Evolutionary conservation across 2,113 vertebrate genomes (phyloP).

Genomic region (Apteryx owenii): DNA sequence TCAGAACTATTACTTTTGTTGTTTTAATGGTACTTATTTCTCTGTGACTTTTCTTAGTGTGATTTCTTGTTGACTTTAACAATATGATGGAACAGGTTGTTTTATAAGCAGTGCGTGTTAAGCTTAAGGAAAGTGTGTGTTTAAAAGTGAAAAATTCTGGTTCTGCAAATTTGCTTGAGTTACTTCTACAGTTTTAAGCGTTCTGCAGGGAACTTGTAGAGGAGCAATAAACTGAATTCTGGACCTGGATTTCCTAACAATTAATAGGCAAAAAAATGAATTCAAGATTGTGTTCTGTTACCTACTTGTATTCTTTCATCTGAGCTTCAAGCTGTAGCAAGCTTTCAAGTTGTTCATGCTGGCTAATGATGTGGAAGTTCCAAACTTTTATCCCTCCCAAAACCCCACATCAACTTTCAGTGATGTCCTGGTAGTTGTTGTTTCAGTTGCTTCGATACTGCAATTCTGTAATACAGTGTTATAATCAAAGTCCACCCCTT

Average conservation of each 20-base stretch:
- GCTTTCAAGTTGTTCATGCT: background rate
- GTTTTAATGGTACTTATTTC: background rate
- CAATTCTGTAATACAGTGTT: background rate
- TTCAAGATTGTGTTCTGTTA: background rate
- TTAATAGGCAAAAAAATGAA: background rate
- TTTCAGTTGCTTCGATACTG: background rate
- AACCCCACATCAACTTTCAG: background rate
- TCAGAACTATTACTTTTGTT: background rate
- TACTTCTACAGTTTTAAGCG: background rate
- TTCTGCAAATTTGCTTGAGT: background rate
- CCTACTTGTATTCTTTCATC: background rate
- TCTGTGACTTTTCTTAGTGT: background rate
- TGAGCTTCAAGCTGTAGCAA: background rate
- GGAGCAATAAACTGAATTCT: background rate
- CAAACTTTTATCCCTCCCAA: background rate
- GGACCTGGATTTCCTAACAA: background rate
- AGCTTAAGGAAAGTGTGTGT: background rate
- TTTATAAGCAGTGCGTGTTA: background rate
- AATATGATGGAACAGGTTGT: background rate
- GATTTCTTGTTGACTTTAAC: background rate
- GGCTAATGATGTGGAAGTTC: background rate
- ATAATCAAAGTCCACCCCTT: conserved; percentile 11
- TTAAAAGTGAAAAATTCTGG: background rate
- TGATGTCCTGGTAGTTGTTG: background rate
- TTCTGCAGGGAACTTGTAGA: background rate